Evolutionary conservation across 2,888 invertebrate genomes (phyloP), one percentile per base, ranked within the genome.

Genomic region (Hirtodrosophila confusa): DNA sequence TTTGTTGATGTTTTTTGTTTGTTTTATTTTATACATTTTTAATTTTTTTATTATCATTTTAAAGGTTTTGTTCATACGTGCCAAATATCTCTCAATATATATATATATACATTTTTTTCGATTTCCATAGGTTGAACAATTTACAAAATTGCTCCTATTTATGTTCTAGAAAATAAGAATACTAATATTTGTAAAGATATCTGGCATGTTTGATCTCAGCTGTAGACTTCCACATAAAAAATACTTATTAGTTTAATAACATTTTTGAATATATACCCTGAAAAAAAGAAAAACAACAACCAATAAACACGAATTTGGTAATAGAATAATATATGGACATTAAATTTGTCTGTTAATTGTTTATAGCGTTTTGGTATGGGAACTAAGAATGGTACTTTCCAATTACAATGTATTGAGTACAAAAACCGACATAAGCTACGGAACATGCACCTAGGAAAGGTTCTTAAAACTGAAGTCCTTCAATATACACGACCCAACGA

Each of bases 191-290:
- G 39, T 12, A 11, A 6, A 6, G 55, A 55, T 73, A 64, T 69
- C 44, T 64, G 72, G 74, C 72, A 73, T 60, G 33, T 69, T 73
- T 64, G 72, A 69, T 69, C 64, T 53, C 53, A 64, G 53, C 69
- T 69, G 56, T 41, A 31, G 39, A 53, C 35, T 40, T 44, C 12
- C 35, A 41, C 39, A 41, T 41, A 41, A 27, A 50, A 35, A 12
- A 64, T 29, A 31, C 4, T 35, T 29, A 57, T 53, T 48, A 45
- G 45, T 57, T 62, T 12, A 35, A 53, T 24, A 41, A 3, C 5
- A 40, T 17, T 61, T 31, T 39, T 60, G n/a, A 37, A 33, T 44
- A 12, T 36, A 12, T 50, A 51, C 27, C 39, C 53, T 53, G 29
- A 44, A 56, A 23, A 48, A 29, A 27, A 4, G 27, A 27, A 27